phyloP scores from a whole-genome alignment of 1,140 invertebrate species.

The Dendrolimus punctatus region DNA sequence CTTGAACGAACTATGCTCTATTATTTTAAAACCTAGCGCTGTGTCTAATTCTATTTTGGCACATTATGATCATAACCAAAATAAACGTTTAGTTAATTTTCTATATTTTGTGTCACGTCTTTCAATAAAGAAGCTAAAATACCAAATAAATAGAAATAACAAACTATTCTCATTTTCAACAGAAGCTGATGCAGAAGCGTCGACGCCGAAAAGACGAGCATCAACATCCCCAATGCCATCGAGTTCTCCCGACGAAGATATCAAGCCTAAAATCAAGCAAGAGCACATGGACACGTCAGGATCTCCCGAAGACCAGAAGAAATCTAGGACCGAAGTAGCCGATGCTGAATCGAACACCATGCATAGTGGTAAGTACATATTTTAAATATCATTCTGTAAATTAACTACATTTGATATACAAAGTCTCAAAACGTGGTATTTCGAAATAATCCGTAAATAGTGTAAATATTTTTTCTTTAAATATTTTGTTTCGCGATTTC shows the following conservation, averaged over 20 bases:
- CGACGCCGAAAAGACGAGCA: conserved; percentile 75
- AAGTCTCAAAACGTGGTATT: too few relatives aligned
- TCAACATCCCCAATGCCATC: conserved; percentile 77
- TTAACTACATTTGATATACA: not conserved
- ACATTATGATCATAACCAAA: too few relatives aligned
- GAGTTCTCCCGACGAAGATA: conserved; percentile 76
- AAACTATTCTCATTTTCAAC: conserved; percentile 4
- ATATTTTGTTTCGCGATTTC: too few relatives aligned
- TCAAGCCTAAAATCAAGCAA: conserved; percentile 83
- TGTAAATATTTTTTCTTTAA: too few relatives aligned
- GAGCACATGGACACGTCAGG: conserved; percentile 76
- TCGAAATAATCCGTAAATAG: too few relatives aligned
- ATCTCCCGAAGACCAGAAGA: conserved; percentile 77
- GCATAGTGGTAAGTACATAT: conserved; percentile 83
- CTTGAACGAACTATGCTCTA: too few relatives aligned
- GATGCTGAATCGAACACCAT: conserved; percentile 92
- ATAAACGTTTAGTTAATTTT: too few relatives aligned
- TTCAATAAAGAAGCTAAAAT: not conserved
- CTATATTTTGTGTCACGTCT: too few relatives aligned
- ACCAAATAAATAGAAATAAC: not conserved
- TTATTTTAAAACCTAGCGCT: too few relatives aligned
- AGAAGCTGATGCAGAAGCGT: conserved; percentile 69
- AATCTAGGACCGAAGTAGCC: conserved; percentile 83
- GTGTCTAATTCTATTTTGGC: too few relatives aligned
- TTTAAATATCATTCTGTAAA: not conserved